These are phyloP conservation scores for Cynocephalus volans DNA, from an alignment of 2,113 vertebrate genomes.

Conservation along the genomic window DNA sequence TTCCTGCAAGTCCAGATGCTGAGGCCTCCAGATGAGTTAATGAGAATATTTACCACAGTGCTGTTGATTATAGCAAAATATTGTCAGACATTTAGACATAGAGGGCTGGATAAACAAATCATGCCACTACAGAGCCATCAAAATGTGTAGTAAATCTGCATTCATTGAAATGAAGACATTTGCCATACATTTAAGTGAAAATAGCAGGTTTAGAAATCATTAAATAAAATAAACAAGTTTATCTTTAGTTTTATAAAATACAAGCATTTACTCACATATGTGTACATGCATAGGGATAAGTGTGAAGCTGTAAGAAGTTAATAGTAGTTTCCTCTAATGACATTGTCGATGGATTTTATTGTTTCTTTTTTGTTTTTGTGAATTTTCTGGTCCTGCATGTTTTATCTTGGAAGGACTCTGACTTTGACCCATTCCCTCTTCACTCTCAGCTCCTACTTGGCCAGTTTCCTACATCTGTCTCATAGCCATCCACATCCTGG, in stretches of 20 bases:
- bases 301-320: neutral
- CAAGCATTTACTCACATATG: neutral
- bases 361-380: neutral
- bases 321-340: conserved; percentile 1
- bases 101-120: neutral
- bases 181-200: neutral
- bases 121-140: no score
- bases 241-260: neutral
- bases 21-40: neutral
- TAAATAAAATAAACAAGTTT: neutral
- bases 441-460: neutral
- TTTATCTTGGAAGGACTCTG: neutral
- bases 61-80: neutral
- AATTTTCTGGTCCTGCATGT: neutral
- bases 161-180: neutral
- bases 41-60: neutral
- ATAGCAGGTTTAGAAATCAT: neutral
- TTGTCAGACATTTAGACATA: neutral
- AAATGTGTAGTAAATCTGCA: neutral
- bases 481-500: neutral
- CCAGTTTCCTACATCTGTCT: neutral
- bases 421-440: neutral
- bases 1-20: neutral
- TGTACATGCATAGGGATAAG: neutral
- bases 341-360: neutral